Percentiles rank a stretch among this genome's conserved stretches.
phyloP scores from a whole-genome alignment of 1,140 invertebrate genomes.

The Achatina immaculata region DNA sequence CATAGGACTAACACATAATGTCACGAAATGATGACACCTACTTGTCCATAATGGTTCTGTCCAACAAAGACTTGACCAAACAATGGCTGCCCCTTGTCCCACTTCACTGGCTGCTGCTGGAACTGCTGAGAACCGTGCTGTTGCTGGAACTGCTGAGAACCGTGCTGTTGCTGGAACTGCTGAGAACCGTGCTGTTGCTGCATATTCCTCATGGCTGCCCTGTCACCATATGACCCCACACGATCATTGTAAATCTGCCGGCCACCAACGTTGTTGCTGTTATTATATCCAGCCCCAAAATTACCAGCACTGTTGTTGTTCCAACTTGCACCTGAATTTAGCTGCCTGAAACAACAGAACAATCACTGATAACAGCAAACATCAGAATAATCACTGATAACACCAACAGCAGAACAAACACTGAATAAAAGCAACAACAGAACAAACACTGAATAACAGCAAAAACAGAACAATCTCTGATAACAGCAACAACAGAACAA shows the following conservation, averaged over 20 bases:
- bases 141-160: conserved; percentile 2
- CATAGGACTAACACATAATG: too few species aligned
- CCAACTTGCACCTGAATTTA: background rate
- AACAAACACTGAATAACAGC: too few species aligned
- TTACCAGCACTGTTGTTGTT: background rate
- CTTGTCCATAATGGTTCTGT: conserved; percentile 18
- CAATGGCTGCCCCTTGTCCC: conserved; percentile 31
- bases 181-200: background rate
- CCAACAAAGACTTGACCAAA: conserved; percentile 32
- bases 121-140: background rate
- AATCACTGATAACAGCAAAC: background rate
- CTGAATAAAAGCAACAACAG: too few species aligned
- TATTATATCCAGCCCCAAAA: conserved; percentile 12
- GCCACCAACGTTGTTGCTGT: conserved; percentile 3
- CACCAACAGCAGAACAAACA: too few species aligned
- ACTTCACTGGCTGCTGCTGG: conserved; percentile 19
- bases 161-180: conserved; percentile 11
- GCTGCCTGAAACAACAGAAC: background rate
- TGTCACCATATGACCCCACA: background rate
- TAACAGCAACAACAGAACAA: too few species aligned
- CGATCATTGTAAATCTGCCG: background rate
- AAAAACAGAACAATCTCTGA: too few species aligned
- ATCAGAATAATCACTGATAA: too few species aligned
- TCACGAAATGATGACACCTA: too few species aligned
- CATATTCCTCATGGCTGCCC: background rate